Base-by-base conservation (phyloP, 2,113 vertebrate genomes). In the Rhipidura dahli region DNA sequence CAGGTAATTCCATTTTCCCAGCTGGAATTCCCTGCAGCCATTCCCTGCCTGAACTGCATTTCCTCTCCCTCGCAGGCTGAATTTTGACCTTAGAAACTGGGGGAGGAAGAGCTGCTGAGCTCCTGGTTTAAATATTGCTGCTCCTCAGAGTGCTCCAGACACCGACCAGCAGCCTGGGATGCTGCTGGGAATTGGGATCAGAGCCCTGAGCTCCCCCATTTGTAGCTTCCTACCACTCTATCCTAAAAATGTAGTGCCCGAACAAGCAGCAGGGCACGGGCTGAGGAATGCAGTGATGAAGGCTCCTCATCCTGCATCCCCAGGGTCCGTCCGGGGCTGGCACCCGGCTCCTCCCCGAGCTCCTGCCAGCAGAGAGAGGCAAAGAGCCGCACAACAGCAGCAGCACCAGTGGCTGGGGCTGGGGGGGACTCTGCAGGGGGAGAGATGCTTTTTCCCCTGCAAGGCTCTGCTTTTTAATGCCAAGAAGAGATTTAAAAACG, bases 341-440 rank as follows among this genome's bases (percentile, higher is more conserved):
- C 56, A 39, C 85, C 93, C 1, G 0, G 70, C 63, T 89, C 82
- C 45, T 85, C 56, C 35, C 30, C 3, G 0, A 50, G 83, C 73
- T 84, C 56, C 95, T 91, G 78, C 95, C 92, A 90, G 88, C 90
- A 96, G 96, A 90, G 95, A 95, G 95, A 94, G 94, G 95, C 83
- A 94, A 95, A 97, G 96, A 94, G 87, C 87, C 80, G 6, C 88
- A 8, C 10, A 73, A 61, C 23, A 75, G 83, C 91, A 27, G 53
- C 45, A 17, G 83, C 91, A 27, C 47, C 45, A 17, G 40, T 15
- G 68, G 3, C 19, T 59, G 20, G 50, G 21, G 56, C 30, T 2
- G 47, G 68, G 13, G 2, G 73, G 75, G 90, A 5, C 53, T 79
- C 53, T 54, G 23, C 16, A 3, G 76, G 76, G 47, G 9, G 9